A percentile compares a stretch with the other conserved stretches of the same genome.
These are phyloP conservation scores for Sepioteuthis lessoniana DNA, from an alignment of 2,888 invertebrate species.

Conservation along the genomic window DNA sequence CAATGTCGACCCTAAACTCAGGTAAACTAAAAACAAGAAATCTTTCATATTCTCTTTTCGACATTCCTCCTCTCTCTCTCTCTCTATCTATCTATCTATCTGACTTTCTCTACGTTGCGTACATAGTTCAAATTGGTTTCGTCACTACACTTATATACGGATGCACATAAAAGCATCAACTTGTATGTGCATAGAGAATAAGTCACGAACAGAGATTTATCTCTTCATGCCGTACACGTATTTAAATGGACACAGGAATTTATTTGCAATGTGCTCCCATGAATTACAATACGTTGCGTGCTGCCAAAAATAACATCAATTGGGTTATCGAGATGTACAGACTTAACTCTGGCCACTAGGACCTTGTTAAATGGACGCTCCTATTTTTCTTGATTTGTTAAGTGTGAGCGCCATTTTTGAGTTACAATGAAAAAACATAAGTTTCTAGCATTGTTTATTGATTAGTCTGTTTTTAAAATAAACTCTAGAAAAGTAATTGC, in stretches of 20 bases:
- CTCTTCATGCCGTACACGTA: background rate
- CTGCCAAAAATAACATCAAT: background rate
- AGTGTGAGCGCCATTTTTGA: background rate
- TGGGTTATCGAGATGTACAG: background rate
- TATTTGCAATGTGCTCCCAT: background rate
- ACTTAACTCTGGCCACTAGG: background rate
- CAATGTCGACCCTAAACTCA: background rate
- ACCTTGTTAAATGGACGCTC: background rate
- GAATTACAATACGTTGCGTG: slow-evolving; percentile 14
- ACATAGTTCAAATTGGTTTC: background rate
- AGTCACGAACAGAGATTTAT: background rate
- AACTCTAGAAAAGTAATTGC: no score
- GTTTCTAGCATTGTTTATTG: no score
- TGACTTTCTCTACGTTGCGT: background rate
- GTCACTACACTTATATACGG: background rate
- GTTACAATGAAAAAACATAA: no score
- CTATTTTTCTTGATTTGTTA: background rate
- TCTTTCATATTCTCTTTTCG: background rate
- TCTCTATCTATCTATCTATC: background rate
- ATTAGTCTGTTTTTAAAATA: no score
- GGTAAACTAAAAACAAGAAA: background rate
- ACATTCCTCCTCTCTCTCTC: background rate
- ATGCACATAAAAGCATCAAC: background rate
- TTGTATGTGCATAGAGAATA: background rate
- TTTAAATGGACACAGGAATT: background rate